Conservation (phyloP, 2,888 invertebrate species). For the Apomyelois bistriatella region DNA sequence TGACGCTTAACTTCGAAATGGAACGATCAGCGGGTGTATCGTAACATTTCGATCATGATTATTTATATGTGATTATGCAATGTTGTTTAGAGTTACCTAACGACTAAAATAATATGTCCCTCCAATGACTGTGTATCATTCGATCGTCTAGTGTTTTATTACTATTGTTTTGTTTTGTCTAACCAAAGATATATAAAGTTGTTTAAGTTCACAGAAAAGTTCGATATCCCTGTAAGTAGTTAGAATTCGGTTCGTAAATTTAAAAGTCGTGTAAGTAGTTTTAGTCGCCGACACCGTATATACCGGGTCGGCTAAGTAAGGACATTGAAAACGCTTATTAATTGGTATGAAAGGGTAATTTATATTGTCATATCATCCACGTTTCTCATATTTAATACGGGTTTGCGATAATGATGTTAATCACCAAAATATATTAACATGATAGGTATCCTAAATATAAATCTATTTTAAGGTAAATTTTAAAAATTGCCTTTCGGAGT, state of each 20-base stretch:
- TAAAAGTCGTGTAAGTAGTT: constrained; percentile 71
- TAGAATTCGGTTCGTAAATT: constrained; percentile 73
- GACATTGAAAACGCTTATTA: constrained; percentile 81
- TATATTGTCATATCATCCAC: constrained; percentile 81
- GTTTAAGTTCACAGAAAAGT: constrained; percentile 62
- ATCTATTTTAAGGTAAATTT: constrained; percentile 75
- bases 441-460: constrained; percentile 73
- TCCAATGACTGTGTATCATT: constrained; percentile 75
- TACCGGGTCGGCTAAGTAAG: constrained; percentile 73
- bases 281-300: constrained; percentile 64
- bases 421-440: constrained; percentile 77
- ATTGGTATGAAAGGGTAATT: constrained; percentile 81
- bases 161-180: constrained; percentile 71
- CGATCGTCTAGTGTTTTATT: constrained; percentile 72
- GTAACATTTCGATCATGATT: constrained; percentile 70
- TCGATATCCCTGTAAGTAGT: constrained; percentile 73
- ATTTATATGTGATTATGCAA: constrained; percentile 74
- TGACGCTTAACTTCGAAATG: constrained; percentile 76
- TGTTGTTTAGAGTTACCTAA: constrained; percentile 77
- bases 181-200: constrained; percentile 73
- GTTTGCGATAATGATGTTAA: constrained; percentile 80
- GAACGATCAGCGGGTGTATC: constrained; percentile 57
- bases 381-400: constrained; percentile 80
- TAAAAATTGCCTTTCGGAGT: constrained; percentile 74
- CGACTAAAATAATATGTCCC: constrained; percentile 73